A percentile compares a stretch with the other conserved stretches of the same genome.
These are phyloP conservation scores for Pachydiplax longipennis DNA, from an alignment of 2,888 invertebrate species.

Conservation along the genomic window DNA sequence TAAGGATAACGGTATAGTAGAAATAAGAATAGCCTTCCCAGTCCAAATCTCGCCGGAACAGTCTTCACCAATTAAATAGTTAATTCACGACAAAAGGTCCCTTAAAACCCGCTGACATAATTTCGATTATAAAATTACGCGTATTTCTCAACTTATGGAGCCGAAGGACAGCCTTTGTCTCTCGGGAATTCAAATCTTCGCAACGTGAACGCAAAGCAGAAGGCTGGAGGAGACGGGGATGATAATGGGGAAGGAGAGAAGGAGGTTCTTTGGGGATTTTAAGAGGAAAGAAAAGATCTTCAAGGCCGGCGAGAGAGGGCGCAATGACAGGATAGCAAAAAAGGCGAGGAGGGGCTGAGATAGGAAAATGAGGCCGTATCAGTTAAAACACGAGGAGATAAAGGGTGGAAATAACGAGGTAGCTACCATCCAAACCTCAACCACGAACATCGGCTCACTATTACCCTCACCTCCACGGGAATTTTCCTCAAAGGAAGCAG, in stretches of 20 bases:
- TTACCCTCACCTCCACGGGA: not conserved
- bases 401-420: not conserved
- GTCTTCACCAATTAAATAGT: too few relatives aligned
- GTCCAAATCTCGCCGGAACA: too few relatives aligned
- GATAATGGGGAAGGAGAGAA: not conserved
- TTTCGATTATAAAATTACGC: too few relatives aligned
- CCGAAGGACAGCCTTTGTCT: too few relatives aligned
- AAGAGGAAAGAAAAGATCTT: not conserved
- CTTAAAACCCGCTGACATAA: too few relatives aligned
- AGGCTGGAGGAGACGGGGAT: not conserved
- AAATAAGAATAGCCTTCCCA: too few relatives aligned
- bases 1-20: too few relatives aligned
- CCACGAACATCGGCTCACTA: not conserved
- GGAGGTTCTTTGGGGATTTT: not conserved
- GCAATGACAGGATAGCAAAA: not conserved
- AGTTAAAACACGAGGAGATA: conserved; percentile 19
- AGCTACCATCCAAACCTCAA: not conserved
- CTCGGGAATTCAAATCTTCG: too few relatives aligned
- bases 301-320: not conserved
- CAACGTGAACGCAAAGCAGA: not conserved
- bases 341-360: not conserved
- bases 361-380: not conserved
- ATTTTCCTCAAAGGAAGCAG: not conserved
- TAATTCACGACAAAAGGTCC: too few relatives aligned
- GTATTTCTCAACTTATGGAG: too few relatives aligned